Conservation (phyloP, 2,113 vertebrate species). For the Sander vitreus region DNA sequence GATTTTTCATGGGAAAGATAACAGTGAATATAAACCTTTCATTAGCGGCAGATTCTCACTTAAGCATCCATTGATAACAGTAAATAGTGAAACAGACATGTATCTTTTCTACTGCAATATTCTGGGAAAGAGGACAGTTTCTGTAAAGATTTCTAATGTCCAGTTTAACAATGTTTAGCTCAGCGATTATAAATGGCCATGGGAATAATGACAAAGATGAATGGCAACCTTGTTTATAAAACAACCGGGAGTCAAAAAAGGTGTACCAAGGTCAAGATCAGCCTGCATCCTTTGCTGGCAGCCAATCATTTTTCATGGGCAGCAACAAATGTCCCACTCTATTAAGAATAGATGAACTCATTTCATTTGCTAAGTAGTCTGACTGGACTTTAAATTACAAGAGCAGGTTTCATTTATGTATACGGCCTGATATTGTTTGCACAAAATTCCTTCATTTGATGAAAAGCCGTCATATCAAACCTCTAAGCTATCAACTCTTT, state of each 20-base stretch:
- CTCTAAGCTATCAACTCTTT: background rate
- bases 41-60: constrained; percentile 1
- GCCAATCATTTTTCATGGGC: constrained; percentile 35
- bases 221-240: constrained; percentile 48
- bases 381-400: constrained; percentile 30
- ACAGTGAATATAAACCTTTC: constrained; percentile 5
- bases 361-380: constrained; percentile 27
- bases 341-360: constrained; percentile 45
- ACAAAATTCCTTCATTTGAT: constrained; percentile 5
- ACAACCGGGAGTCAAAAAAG: constrained; percentile 24
- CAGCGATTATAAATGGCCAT: constrained; percentile 22
- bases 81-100: background rate
- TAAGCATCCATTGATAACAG: background rate
- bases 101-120: background rate
- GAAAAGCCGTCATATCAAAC: background rate
- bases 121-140: background rate
- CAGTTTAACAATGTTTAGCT: constrained; percentile 47
- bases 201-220: constrained; percentile 37
- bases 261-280: constrained; percentile 55
- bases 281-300: constrained; percentile 41
- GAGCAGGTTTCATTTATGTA: constrained; percentile 1
- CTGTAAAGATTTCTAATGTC: background rate
- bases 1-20: background rate
- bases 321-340: constrained; percentile 28
- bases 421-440: constrained; percentile 1